These are phyloP conservation scores for Ctenopoma kingsleyae DNA, from an alignment of 2,797 vertebrate species.

Conservation along the genomic window DNA sequence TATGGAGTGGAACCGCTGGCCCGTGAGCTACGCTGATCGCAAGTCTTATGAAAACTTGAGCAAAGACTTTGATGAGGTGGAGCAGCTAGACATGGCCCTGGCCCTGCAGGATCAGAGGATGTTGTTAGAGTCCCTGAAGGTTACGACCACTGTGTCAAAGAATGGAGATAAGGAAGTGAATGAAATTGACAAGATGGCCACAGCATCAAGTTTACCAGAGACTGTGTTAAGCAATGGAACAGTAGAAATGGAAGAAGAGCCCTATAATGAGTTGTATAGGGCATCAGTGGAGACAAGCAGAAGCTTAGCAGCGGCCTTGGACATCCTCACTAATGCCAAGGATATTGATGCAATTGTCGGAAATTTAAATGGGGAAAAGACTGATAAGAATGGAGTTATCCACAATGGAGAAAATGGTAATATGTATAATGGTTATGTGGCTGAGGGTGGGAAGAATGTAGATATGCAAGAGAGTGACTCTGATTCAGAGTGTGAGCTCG, in stretches of 20 bases:
- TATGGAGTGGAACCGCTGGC: slow-evolving; percentile 99
- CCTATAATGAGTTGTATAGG: slow-evolving; percentile 91
- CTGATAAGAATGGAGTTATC: slow-evolving; percentile 81
- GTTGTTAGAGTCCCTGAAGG: slow-evolving; percentile 96
- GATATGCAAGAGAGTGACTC: slow-evolving; percentile 84
- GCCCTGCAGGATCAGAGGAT: slow-evolving; percentile 98
- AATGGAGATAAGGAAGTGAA: slow-evolving; percentile 83
- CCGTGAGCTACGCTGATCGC: slow-evolving; percentile 96
- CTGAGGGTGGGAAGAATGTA: slow-evolving; percentile 79
- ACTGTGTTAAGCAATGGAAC: slow-evolving; percentile 54
- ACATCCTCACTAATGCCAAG: slow-evolving; percentile 92
- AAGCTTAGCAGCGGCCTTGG: slow-evolving; percentile 93
- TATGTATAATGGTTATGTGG: slow-evolving; percentile 57
- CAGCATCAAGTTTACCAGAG: slow-evolving; percentile 79
- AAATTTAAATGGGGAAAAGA: slow-evolving; percentile 80
- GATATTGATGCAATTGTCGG: slow-evolving; percentile 89
- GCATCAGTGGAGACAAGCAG: slow-evolving; percentile 93
- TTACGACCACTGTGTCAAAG: slow-evolving; percentile 93
- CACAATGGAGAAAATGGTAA: slow-evolving; percentile 76
- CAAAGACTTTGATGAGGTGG: slow-evolving; percentile 96
- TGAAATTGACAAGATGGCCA: slow-evolving; percentile 84
- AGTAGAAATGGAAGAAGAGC: slow-evolving; percentile 90
- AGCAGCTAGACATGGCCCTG: slow-evolving; percentile 98
- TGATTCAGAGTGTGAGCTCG: slow-evolving; percentile 87
- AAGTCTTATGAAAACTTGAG: slow-evolving; percentile 98